Conservation (phyloP, 2,113 vertebrate genomes). For the Oreochromis aureus region DNA sequence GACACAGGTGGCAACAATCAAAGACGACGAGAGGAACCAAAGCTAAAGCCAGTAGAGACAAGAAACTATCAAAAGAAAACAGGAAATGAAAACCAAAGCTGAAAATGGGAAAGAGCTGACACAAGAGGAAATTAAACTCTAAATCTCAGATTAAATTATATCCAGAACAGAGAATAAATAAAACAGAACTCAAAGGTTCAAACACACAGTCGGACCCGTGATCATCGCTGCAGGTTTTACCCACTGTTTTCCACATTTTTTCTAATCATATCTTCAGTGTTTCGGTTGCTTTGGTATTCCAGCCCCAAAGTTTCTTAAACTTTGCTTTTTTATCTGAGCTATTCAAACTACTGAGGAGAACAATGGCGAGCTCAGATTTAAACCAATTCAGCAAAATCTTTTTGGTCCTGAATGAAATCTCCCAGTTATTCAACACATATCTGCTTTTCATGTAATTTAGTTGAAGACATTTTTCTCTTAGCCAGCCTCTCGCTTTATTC, state of each 20-base stretch:
- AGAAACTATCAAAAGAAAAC: background rate
- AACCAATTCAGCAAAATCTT: background rate
- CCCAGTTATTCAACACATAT: background rate
- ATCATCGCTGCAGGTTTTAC: background rate
- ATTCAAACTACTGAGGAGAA: background rate
- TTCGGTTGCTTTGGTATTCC: background rate
- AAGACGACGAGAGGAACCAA: background rate
- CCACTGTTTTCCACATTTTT: background rate
- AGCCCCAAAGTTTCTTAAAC: background rate
- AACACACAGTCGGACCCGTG: rapidly evolving
- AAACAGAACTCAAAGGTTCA: background rate
- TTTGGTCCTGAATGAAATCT: background rate
- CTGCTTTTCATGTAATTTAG: background rate
- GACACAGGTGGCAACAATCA: background rate
- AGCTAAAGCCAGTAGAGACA: background rate
- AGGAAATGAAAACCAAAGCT: background rate
- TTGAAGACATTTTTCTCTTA: background rate
- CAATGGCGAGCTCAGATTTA: background rate
- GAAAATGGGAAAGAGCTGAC: background rate
- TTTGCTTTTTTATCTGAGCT: background rate
- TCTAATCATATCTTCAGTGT: background rate
- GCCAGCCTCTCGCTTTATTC: background rate
- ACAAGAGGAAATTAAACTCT: background rate
- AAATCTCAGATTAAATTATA: background rate
- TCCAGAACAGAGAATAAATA: background rate